Conservation (phyloP, 2,113 vertebrate species). For the Lepus americanus region DNA sequence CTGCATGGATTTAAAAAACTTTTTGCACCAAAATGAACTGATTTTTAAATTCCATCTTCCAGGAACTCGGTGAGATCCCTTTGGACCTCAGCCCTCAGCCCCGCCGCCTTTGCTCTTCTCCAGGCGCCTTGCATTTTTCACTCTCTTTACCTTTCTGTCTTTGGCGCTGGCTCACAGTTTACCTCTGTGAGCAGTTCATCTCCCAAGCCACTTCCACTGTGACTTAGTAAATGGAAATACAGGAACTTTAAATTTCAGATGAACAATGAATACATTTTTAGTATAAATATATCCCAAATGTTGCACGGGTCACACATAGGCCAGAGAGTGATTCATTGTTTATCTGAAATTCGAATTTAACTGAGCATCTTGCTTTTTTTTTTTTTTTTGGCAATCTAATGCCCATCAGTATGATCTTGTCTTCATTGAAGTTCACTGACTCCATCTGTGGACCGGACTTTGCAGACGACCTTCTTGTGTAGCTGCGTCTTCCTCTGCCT, state of each 20-base stretch:
- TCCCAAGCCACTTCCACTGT: background rate
- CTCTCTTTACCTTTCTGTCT: background rate
- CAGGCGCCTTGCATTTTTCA: background rate
- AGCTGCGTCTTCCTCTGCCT: background rate
- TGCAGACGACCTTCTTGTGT: background rate
- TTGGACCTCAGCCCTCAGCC: background rate
- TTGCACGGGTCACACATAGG: background rate
- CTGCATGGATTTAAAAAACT: too few species aligned
- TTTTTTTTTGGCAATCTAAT: background rate
- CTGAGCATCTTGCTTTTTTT: background rate
- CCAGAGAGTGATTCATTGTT: background rate
- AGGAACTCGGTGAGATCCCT: too few species aligned
- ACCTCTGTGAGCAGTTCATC: background rate
- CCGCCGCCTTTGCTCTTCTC: background rate
- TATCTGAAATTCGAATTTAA: constrained; percentile 48
- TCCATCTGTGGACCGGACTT: background rate
- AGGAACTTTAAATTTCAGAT: constrained; percentile 50
- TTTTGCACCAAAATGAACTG: too few species aligned
- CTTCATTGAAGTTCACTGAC: background rate
- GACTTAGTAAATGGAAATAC: background rate
- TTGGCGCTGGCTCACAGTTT: background rate
- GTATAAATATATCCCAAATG: background rate
- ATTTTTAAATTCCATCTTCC: too few species aligned
- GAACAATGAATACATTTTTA: constrained; percentile 16
- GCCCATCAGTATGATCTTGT: background rate